Conservation (phyloP, 1,140 invertebrate species). For the Paraescarpia echinospica region DNA sequence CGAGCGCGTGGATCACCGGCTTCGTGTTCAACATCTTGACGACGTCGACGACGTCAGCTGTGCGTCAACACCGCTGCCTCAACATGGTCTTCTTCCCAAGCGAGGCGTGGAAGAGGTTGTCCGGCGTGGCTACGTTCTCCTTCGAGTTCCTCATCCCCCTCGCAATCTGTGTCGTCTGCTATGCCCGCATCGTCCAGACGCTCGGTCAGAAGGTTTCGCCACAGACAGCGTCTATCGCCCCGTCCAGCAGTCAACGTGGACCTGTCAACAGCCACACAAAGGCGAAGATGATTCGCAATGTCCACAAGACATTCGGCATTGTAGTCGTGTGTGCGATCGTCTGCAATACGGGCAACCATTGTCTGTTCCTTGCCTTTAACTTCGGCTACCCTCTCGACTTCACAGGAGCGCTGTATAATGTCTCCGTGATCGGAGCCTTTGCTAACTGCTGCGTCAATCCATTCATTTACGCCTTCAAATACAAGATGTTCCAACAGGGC, state of each 20-base stretch:
- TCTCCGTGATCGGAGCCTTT: constrained; percentile 17
- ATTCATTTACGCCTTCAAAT: constrained; percentile 20
- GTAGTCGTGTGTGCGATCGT: constrained; percentile 12
- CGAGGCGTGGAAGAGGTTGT: neutral
- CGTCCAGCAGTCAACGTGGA: neutral
- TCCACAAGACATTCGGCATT: constrained; percentile 10
- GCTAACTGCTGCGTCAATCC: constrained; percentile 25
- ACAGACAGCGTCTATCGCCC: neutral
- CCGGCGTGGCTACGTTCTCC: constrained; percentile 10
- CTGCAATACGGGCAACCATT: neutral
- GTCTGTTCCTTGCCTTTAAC: constrained; percentile 14
- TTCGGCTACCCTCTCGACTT: constrained; percentile 13
- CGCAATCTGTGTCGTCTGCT: constrained; percentile 4
- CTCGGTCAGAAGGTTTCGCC: neutral
- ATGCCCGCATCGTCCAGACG: constrained; percentile 22
- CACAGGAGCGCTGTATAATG: constrained; percentile 6
- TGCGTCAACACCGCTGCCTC: neutral
- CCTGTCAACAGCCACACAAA: neutral
- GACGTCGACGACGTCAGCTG: neutral
- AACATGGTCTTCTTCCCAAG: neutral
- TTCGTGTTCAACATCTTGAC: neutral
- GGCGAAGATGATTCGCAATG: neutral
- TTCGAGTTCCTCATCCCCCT: constrained; percentile 22
- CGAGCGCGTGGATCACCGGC: neutral
- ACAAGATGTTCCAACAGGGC: constrained; percentile 12